Percentiles rank a stretch among this genome's conserved stretches.
Conservation (phyloP, 2,113 vertebrate species). For the Columba livia region DNA sequence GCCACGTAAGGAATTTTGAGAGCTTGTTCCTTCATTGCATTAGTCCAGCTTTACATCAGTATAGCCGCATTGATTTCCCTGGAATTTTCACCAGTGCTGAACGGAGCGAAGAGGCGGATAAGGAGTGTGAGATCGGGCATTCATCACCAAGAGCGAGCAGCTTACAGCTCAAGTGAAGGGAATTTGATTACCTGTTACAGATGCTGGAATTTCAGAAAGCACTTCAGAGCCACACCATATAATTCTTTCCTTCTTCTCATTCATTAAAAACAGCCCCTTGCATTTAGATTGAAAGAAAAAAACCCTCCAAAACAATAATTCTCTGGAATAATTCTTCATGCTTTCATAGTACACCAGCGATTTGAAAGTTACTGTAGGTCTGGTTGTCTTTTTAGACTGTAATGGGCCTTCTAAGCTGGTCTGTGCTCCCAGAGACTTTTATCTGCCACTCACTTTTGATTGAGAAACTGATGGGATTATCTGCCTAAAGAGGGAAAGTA, state of each 20-base stretch:
- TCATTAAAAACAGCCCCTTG: background rate
- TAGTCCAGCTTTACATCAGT: background rate
- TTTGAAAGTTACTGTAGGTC: background rate
- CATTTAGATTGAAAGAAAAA: background rate
- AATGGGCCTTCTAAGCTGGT: background rate
- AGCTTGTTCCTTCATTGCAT: background rate
- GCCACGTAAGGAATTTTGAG: slow-evolving; percentile 21
- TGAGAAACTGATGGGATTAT: slow-evolving; percentile 6
- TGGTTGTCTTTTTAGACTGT: background rate
- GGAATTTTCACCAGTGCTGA: background rate
- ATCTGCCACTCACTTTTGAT: slow-evolving; percentile 2
- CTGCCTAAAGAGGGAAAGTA: background rate
- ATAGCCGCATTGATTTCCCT: background rate
- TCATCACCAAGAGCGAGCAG: background rate
- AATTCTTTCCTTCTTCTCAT: background rate
- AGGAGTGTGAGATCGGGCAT: background rate
- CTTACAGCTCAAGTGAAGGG: slow-evolving; percentile 12
- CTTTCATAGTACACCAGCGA: background rate
- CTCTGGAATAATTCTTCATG: background rate
- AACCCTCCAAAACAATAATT: background rate
- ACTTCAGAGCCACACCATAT: background rate
- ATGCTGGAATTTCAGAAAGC: slow-evolving; percentile 37
- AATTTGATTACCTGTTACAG: slow-evolving; percentile 50
- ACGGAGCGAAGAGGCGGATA: background rate
- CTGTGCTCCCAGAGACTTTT: background rate